Conservation (phyloP, 1,140 invertebrate species). For the Temnothorax nylanderi region DNA sequence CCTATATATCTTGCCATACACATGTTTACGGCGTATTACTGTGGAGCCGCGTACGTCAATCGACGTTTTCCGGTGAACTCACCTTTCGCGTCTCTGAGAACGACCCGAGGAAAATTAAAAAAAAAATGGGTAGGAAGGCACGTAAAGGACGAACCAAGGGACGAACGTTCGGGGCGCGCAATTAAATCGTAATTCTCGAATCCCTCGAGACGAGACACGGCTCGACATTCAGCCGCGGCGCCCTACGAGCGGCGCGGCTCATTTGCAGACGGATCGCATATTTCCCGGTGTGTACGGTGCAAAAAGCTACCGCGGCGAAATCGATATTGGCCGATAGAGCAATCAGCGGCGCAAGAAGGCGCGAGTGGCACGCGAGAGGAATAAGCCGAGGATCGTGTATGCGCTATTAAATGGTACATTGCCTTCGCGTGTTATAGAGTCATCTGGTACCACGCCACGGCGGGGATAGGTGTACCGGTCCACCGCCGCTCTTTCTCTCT, state of each 20-base stretch:
- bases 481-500: not conserved
- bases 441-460: conserved; percentile 46
- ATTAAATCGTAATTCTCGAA: not conserved
- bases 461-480: conserved; percentile 51
- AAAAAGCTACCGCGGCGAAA: conserved; percentile 22
- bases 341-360: conserved; percentile 26
- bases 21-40: not conserved
- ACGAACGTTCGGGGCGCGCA: not conserved
- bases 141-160: not conserved
- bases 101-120: not conserved
- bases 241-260: not conserved
- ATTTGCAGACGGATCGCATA: conserved; percentile 17
- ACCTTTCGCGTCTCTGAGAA: conserved; percentile 17
- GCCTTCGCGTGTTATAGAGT: conserved; percentile 50
- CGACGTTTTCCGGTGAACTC: conserved; percentile 18
- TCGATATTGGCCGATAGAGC: conserved; percentile 29
- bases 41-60: not conserved
- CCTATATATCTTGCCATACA: not conserved
- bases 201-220: not conserved
- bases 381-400: conserved; percentile 55
- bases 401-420: conserved; percentile 65
- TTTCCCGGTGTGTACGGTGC: not conserved
- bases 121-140: not conserved
- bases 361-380: conserved; percentile 48
- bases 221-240: not conserved